Conservation (phyloP, 2,888 invertebrate species). For the Rotaria magnacalcarata region DNA sequence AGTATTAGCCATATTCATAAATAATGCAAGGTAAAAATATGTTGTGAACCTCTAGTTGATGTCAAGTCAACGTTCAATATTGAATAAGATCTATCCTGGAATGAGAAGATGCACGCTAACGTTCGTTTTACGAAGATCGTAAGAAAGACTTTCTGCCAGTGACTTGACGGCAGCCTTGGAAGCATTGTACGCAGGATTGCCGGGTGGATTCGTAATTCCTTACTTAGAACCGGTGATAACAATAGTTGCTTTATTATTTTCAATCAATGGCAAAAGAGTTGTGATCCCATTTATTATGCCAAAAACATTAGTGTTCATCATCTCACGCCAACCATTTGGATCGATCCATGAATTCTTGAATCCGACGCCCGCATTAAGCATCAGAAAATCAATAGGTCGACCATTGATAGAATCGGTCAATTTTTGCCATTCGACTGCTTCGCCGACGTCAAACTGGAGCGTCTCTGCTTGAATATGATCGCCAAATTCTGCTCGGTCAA, state of each 20-base stretch:
- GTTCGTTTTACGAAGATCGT: constrained; percentile 10
- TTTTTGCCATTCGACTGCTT: neutral
- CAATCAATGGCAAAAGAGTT: neutral
- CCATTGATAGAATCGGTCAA: neutral
- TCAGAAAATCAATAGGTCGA: neutral
- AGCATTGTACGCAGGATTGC: constrained; percentile 25
- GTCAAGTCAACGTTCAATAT: too few species aligned
- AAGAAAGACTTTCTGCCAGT: neutral
- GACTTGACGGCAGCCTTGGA: constrained; percentile 19
- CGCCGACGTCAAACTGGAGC: neutral
- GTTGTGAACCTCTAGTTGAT: too few species aligned
- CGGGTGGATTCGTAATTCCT: constrained; percentile 34
- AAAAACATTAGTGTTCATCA: constrained; percentile 6
- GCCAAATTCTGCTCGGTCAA: neutral
- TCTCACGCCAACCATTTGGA: neutral
- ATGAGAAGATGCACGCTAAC: neutral
- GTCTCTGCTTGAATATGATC: neutral
- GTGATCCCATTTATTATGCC: constrained; percentile 2
- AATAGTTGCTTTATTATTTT: constrained; percentile 4
- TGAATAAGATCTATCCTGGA: neutral
- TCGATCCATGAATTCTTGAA: neutral
- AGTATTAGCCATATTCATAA: neutral
- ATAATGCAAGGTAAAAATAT: too few species aligned
- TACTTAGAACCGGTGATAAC: constrained; percentile 26
- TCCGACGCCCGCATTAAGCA: constrained; percentile 12